Evolutionary conservation across 2,888 invertebrate genomes (phyloP).

Genomic region (Smittia sp.): DNA sequence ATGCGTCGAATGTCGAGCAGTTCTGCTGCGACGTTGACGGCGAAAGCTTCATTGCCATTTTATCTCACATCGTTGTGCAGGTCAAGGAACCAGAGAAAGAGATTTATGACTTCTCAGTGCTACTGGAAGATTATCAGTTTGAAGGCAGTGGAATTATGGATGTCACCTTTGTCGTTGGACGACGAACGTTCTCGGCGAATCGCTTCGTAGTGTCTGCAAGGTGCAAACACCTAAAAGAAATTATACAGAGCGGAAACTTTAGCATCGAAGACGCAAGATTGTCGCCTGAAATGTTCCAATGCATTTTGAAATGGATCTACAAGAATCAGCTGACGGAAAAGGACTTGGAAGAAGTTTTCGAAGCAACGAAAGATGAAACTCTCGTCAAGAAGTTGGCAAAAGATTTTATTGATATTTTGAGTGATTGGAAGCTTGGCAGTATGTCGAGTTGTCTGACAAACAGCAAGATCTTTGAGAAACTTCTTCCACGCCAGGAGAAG

Average conservation of each 20-base stretch:
- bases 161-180: conserved; percentile 52
- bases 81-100: neutral
- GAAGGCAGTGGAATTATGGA: conserved; percentile 10
- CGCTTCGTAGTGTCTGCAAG: conserved; percentile 66
- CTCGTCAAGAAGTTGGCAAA: conserved; percentile 43
- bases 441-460: neutral
- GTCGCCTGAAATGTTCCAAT: conserved; percentile 62
- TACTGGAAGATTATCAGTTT: neutral
- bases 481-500: neutral
- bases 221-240: conserved; percentile 62
- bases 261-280: conserved; percentile 47
- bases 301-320: conserved; percentile 70
- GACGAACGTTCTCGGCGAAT: conserved; percentile 66
- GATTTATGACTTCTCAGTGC: conserved; percentile 19
- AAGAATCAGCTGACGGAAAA: conserved; percentile 49
- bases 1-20: neutral
- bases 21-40: conserved; percentile 22
- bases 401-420: neutral
- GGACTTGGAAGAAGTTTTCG: conserved; percentile 50
- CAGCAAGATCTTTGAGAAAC: neutral
- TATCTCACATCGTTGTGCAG: neutral
- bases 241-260: conserved; percentile 51
- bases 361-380: conserved; percentile 45
- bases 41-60: conserved; percentile 24
- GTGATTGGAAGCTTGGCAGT: conserved; percentile 11